Evolutionary conservation across 2,888 invertebrate genomes (phyloP), one percentile per base, ranked within the genome.

Genomic region (Arctia plantaginis): DNA sequence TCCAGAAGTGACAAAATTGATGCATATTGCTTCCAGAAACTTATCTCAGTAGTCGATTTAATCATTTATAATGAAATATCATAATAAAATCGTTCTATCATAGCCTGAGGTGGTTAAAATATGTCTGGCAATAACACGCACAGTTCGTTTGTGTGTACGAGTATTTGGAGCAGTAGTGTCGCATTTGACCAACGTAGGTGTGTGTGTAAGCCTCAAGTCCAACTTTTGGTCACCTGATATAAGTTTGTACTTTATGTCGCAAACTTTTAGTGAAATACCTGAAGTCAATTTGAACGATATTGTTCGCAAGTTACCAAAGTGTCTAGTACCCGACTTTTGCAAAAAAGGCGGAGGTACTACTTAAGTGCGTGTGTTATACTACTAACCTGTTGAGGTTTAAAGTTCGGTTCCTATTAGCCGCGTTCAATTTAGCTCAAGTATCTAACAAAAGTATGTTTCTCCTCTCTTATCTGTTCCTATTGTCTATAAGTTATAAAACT

Each of bases 61-160:
- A 23, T 35, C 30, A 41, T 44, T 41, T 41, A 44, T 66, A 66
- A 44, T 65, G 15, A 65, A 35, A 65, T 41, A 44, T 67, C 66
- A 18, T 67, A 18, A 41, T 68, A 68, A 27, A 47, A 33, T 30
- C 44, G 33, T n/a, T 44, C 10, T 30, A 10, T 15, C 30, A 12
- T 47, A 68, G 30, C 68, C 30, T 10, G 47, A 18, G 44, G 51
- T 33, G 1, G 10, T 68, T 30, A 30, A 33, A 51, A 12, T 47
- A 44, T 8, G 30, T 12, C 30, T 23, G 23, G 30, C 30, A 39
- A 47, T 47, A 47, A 33, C 33, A 47, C 30, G 47, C 44, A 30
- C 20, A 67, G 23, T 13, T 39, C 13, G 18, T 67, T 18, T 30
- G 13, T 33, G 27, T 20, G 27, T 59, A 59, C 33, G 27, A 10